Conservation (phyloP, 2,888 invertebrate species). For the Cephus rjabovi region DNA sequence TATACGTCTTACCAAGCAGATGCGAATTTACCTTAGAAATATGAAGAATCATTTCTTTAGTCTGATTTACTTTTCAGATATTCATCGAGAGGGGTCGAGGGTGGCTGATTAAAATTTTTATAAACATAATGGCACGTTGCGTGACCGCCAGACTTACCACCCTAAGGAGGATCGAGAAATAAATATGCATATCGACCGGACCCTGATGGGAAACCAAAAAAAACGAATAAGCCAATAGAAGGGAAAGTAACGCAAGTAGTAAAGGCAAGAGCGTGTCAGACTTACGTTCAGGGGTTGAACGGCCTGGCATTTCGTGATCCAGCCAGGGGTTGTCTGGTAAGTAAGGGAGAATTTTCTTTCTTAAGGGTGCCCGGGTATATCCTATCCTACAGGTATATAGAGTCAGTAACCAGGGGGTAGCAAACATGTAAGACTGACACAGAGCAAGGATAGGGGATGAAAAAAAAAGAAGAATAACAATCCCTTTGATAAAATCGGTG, state of each 20-base stretch:
- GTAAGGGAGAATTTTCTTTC: neutral
- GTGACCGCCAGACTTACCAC: neutral
- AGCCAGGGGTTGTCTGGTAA: neutral
- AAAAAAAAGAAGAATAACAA: neutral
- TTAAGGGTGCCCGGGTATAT: no score
- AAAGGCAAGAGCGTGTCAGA: neutral
- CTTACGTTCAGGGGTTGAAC: conserved; percentile 15
- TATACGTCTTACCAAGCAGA: neutral
- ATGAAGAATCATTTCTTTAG: neutral
- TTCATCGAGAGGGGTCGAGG: neutral
- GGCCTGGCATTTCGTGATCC: conserved; percentile 23
- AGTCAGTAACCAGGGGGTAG: neutral
- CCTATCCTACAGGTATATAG: neutral
- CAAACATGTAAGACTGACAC: neutral
- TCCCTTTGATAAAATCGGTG: neutral
- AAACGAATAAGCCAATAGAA: neutral
- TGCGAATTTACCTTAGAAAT: neutral
- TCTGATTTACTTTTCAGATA: neutral
- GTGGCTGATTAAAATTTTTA: neutral
- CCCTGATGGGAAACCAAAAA: neutral
- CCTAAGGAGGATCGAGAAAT: neutral
- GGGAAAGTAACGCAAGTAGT: neutral
- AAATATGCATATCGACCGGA: conserved; percentile 13
- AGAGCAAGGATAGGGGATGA: neutral
- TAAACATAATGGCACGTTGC: neutral